Evolutionary conservation across 2,797 vertebrate species (phyloP).

Genomic region (Anolis apletophallus): DNA sequence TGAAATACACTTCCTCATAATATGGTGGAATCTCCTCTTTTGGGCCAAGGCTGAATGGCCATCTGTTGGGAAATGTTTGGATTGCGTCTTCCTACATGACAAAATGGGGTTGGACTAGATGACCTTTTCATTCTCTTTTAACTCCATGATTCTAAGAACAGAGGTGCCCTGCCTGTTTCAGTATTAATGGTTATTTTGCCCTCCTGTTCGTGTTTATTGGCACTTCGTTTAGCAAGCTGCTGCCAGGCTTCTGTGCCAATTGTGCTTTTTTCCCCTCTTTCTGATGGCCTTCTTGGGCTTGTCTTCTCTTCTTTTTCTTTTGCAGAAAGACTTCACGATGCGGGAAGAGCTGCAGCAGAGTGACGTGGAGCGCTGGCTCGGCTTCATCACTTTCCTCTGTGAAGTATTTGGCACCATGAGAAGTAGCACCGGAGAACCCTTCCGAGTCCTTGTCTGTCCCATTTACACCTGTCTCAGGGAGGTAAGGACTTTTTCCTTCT

Average conservation of each 20-base stretch:
- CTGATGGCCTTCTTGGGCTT: conserved; percentile 63
- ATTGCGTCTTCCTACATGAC: too few relatives aligned
- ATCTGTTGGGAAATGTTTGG: too few relatives aligned
- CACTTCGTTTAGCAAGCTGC: background rate
- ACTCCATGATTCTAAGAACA: too few relatives aligned
- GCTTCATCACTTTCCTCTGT: conserved; percentile 98
- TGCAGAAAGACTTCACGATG: conserved; percentile 92
- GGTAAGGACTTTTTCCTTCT: conserved; percentile 73
- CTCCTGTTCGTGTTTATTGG: too few relatives aligned
- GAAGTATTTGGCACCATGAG: conserved; percentile 97
- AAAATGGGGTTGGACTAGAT: too few relatives aligned
- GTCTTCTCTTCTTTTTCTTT: conserved; percentile 14
- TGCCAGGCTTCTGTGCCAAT: too few relatives aligned
- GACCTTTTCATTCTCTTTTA: too few relatives aligned
- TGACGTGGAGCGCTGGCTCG: conserved; percentile 95
- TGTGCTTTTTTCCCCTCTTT: conserved; percentile 41
- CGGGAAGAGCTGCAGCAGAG: conserved; percentile 90
- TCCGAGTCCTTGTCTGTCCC: conserved; percentile 94
- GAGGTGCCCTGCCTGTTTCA: background rate
- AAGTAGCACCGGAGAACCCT: conserved; percentile 93
- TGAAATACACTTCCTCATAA: too few relatives aligned
- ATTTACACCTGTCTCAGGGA: conserved; percentile 98
- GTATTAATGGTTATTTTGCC: too few relatives aligned
- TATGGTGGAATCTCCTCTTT: too few relatives aligned
- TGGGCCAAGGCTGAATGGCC: too few relatives aligned